Base-by-base conservation (phyloP, 2,888 invertebrate genomes). In the Pammene aurita region DNA sequence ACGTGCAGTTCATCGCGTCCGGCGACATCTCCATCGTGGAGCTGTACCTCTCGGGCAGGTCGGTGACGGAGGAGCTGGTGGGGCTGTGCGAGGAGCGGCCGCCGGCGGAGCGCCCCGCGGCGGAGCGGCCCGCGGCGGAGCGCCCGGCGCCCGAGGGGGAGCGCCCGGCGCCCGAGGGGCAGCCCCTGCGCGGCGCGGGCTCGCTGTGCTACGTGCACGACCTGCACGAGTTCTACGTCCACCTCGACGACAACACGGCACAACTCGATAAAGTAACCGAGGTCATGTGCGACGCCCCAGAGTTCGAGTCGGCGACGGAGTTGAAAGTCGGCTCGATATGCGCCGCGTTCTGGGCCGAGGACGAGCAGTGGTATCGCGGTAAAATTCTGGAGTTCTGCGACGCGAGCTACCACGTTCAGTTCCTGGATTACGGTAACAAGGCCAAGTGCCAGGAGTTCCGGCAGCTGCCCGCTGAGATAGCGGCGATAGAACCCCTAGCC, bases 181-280 rank as follows among this genome's bases (percentile, higher is more conserved):
- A 87, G 75, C 93, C 92, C 69, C 78, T 87, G 56, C 81, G 84
- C 34, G 85, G 88, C 73, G 94, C 93, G 10, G 95, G 95, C 11
- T 95, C 94, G 78, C 92, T 96, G 1, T 95, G 95, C 77, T 95
- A 95, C 76, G 90, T 94, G 0, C 94, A 95, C 77, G 94, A 95
- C 0, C 93, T 95, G 0, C 93, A 94, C 34, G 95, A 96, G 73
- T 96, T 97, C 81, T 96, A 96, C 88, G 91, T 97, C 7, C 96
- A 96, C 74, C 85, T 94, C 54, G 94, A 94, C 58, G 93, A 93
- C 64, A 89, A 92, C 13, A 85, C 93, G 0, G 80, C 91, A 1
- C 93, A 94, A 71, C 83, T 95, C 7, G 94, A 95, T 77, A 93
- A 93, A 77, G 93, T 96, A n/a, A 93, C 93, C 0, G 94, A 94